Evolutionary conservation across 37 sponge, comb jelly and placozoan genomes (phyloP).

Genomic region (Theonella swinhoei): DNA sequence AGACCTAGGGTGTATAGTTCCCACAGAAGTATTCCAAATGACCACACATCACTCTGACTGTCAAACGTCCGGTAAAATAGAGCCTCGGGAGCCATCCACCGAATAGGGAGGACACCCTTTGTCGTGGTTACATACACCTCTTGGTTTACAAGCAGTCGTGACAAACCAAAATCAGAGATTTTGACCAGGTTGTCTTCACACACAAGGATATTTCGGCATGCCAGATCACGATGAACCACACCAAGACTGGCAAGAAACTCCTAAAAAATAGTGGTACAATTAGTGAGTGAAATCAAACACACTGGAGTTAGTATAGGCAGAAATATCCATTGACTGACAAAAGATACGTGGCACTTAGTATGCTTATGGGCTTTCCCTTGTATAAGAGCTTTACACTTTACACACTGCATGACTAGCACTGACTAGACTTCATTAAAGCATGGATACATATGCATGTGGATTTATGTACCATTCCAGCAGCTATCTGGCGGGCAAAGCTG

Average conservation of each 20-base stretch:
- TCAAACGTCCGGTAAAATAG: constrained; percentile 59
- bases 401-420: neutral
- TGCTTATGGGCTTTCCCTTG: too few species aligned
- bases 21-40: constrained; percentile 80
- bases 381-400: neutral
- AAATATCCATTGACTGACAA: too few species aligned
- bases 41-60: constrained; percentile 73
- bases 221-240: constrained; percentile 78
- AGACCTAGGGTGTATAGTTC: constrained; percentile 79
- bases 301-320: too few species aligned
- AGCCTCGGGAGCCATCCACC: constrained; percentile 83
- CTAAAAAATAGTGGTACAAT: too few species aligned
- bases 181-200: constrained; percentile 70
- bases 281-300: too few species aligned
- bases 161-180: constrained; percentile 81
- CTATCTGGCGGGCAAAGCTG: constrained; percentile 66
- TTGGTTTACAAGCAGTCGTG: constrained; percentile 39
- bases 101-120: constrained; percentile 58
- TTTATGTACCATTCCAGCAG: constrained; percentile 71
- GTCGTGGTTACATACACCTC: constrained; percentile 68
- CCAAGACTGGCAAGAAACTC: constrained; percentile 52
- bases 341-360: too few species aligned
- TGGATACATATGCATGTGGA: neutral
- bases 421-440: too few species aligned
- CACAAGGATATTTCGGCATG: constrained; percentile 76